These are phyloP conservation scores for Lepetodrilus schrolli DNA, from an alignment of 2,888 invertebrate species.

Conservation along the genomic window DNA sequence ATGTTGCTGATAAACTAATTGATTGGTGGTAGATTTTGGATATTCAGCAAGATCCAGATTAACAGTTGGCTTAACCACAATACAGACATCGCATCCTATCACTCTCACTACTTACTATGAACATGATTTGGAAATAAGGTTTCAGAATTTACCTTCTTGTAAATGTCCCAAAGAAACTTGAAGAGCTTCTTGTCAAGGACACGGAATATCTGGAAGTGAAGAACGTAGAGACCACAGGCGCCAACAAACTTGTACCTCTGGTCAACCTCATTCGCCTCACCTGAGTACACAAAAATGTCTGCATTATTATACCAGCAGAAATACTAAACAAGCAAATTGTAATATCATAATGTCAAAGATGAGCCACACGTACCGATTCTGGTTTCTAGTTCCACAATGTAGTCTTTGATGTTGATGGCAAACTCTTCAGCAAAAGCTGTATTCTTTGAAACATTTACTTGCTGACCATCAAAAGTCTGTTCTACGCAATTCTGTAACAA, in stretches of 20 bases:
- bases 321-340: background rate
- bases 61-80: too few relatives aligned
- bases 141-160: conserved; percentile 87
- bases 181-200: conserved; percentile 85
- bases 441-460: conserved; percentile 75
- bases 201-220: conserved; percentile 80
- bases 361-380: conserved; percentile 67
- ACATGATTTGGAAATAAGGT: too few relatives aligned
- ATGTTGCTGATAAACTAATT: too few relatives aligned
- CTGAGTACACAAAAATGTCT: conserved; percentile 43
- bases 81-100: too few relatives aligned
- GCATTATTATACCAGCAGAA: background rate
- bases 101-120: too few relatives aligned
- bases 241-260: conserved; percentile 74
- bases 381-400: conserved; percentile 71
- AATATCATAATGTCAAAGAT: too few relatives aligned
- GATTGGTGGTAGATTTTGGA: too few relatives aligned
- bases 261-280: conserved; percentile 71
- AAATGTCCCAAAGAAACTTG: conserved; percentile 83
- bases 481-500: conserved; percentile 74
- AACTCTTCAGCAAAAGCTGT: conserved; percentile 81
- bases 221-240: conserved; percentile 73
- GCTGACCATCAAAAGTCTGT: conserved; percentile 74
- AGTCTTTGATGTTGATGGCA: conserved; percentile 81
- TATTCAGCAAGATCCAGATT: too few relatives aligned